Percentiles rank a stretch among this genome's conserved stretches.
phyloP scores from a whole-genome alignment of 2,113 vertebrate genomes.

The Haplochromis vanheusdeni region DNA sequence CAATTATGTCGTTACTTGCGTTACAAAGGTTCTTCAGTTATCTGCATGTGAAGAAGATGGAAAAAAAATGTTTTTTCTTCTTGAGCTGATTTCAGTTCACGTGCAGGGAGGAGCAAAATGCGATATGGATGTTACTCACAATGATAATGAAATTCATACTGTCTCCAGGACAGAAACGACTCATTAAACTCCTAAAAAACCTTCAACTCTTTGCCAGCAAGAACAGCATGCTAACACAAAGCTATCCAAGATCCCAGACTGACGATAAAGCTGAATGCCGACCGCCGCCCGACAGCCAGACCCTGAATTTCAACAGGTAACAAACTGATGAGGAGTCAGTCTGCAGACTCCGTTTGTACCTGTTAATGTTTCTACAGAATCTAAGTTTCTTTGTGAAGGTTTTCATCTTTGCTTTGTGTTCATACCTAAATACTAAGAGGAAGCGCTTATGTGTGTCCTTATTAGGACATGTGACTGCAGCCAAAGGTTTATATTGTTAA shows the following conservation, averaged over 20 bases:
- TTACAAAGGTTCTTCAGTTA: background rate
- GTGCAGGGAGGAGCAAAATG: background rate
- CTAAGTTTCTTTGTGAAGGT: background rate
- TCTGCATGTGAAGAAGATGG: background rate
- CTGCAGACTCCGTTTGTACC: background rate
- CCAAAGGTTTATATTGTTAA: background rate
- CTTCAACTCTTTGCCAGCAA: background rate
- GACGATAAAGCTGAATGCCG: background rate
- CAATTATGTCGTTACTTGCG: accelerated
- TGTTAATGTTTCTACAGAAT: background rate
- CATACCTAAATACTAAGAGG: background rate
- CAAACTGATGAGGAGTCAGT: background rate
- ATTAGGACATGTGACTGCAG: background rate
- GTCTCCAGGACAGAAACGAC: background rate
- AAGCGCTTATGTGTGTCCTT: background rate
- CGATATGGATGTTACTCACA: background rate
- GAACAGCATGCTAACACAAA: background rate
- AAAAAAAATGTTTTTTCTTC: accelerated
- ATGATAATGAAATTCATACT: background rate
- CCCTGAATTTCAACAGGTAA: background rate
- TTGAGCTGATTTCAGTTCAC: background rate
- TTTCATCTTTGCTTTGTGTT: background rate
- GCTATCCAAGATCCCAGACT: background rate
- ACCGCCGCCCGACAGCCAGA: accelerated
- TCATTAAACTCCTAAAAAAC: background rate